Evolutionary conservation across 2,888 invertebrate genomes (phyloP).

Genomic region (Drosophila ustulata): DNA sequence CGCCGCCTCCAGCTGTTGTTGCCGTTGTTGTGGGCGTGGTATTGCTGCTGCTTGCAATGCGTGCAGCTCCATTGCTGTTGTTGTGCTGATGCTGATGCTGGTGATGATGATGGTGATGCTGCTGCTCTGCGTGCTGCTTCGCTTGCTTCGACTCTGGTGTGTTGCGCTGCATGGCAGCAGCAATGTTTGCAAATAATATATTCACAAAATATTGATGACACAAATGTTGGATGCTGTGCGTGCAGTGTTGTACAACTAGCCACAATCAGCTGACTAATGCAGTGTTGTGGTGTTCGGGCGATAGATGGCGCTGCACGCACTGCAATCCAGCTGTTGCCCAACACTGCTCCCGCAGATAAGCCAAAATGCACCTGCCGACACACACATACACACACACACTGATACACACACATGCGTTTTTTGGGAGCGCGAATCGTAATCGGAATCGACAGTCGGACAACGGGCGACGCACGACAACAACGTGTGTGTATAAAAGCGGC

Average conservation of each 20-base stretch:
- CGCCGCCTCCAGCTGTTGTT: slow-evolving; percentile 17
- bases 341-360: slow-evolving; percentile 21
- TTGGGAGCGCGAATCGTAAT: slow-evolving; percentile 28
- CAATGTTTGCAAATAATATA: slow-evolving; percentile 1
- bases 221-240: slow-evolving; percentile 38
- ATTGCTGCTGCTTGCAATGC: slow-evolving; percentile 53
- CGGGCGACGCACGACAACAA: slow-evolving; percentile 20
- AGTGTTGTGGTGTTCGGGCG: neutral
- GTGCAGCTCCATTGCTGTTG: slow-evolving; percentile 42
- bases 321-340: slow-evolving; percentile 30
- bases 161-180: slow-evolving; percentile 43
- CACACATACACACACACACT: neutral
- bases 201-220: slow-evolving; percentile 20
- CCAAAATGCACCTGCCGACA: slow-evolving; percentile 32
- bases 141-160: slow-evolving; percentile 49
- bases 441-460: slow-evolving; percentile 27
- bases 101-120: slow-evolving; percentile 27
- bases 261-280: slow-evolving; percentile 31
- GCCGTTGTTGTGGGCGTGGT: slow-evolving; percentile 36
- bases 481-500: slow-evolving; percentile 53
- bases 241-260: slow-evolving; percentile 34
- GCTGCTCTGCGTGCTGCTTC: slow-evolving; percentile 34
- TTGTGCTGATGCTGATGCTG: slow-evolving; percentile 43
- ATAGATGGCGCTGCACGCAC: slow-evolving; percentile 1
- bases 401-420: neutral